phyloP scores from a whole-genome alignment of 2,888 invertebrate genomes.

The Acrocyrtus sp. region DNA sequence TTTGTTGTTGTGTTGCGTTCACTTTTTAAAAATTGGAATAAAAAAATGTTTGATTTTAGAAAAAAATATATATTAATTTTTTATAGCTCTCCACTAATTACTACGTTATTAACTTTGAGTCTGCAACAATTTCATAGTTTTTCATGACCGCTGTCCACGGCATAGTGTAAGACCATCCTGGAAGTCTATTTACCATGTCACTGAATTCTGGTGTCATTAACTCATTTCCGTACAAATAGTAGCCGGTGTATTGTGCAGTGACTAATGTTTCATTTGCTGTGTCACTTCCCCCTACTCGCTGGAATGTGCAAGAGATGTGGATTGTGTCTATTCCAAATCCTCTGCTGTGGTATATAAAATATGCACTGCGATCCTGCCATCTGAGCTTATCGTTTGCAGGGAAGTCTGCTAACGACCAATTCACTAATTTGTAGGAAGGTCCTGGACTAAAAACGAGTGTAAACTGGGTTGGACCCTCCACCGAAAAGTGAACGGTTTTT shows the following conservation, averaged over 20 bases:
- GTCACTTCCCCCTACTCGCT: neutral
- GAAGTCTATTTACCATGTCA: slow-evolving; percentile 52
- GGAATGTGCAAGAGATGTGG: slow-evolving; percentile 51
- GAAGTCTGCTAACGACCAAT: slow-evolving; percentile 66
- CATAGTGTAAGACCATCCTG: slow-evolving; percentile 58
- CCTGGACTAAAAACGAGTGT: slow-evolving; percentile 66
- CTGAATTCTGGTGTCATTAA: slow-evolving; percentile 47
- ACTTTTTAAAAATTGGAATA: too few species aligned
- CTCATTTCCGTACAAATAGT: slow-evolving; percentile 50
- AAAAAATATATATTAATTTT: too few species aligned
- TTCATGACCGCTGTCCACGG: slow-evolving; percentile 56
- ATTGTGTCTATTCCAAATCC: slow-evolving; percentile 50
- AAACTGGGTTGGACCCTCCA: slow-evolving; percentile 68
- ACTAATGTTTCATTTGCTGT: slow-evolving; percentile 25
- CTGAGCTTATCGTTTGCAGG: slow-evolving; percentile 64
- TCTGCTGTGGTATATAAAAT: slow-evolving; percentile 67
- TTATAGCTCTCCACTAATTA: too few species aligned
- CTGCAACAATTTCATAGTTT: slow-evolving; percentile 55
- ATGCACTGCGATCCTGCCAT: slow-evolving; percentile 65
- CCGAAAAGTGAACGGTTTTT: slow-evolving; percentile 45
- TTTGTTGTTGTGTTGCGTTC: too few species aligned
- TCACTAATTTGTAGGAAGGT: slow-evolving; percentile 64
- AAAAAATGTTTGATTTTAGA: too few species aligned
- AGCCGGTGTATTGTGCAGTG: slow-evolving; percentile 52
- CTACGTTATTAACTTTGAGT: too few species aligned